Evolutionary conservation across 2,888 invertebrate genomes (phyloP), one percentile per base, ranked within the genome.

Genomic region (Nomada lathburiana): DNA sequence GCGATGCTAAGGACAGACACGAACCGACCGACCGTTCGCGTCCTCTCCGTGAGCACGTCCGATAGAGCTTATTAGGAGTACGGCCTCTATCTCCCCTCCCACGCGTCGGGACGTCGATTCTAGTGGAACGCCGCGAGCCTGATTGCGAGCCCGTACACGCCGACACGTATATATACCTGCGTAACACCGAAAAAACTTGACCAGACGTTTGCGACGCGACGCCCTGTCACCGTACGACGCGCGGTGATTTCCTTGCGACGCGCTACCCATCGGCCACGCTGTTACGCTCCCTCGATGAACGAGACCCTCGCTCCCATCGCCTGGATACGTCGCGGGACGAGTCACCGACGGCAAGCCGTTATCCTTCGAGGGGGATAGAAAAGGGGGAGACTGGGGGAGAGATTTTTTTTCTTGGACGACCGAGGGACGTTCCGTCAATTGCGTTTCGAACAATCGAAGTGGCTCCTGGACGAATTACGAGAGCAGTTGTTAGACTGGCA

Each of bases 101-200:
- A 53, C 70, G 47, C 52, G 52, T 62, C 42, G 55, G 52, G 59
- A 55, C 53, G 76, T 23, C 63, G 44, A 44, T 67, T 47, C 23
- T 82, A 73, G 74, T 52, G 69, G 65, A 36, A 77, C 65, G 44
- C 42, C 52, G 53, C 55, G 67, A 82, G 86, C 83, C 84, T 86
- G 76, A 83, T 81, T 75, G 29, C 78, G 63, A 64, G 80, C 75
- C 81, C 84, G 84, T 84, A 44, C 82, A 82, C 65, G 13, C 29
- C 57, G 9, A 11, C 11, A 86, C 81, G 86, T 89, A 89, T 89
- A 88, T 88, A 89, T 85, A 82, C 80, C 85, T 83, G 84, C 44
- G 82, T 76, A 74, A 80, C 82, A 73, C 76, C 74, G 82, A 84
- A 82, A 86, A 86, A 83, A 86, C 80, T 84, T 85, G 86, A 80